phyloP scores from a whole-genome alignment of 2,888 invertebrate species.

The Laspeyria flexula region DNA sequence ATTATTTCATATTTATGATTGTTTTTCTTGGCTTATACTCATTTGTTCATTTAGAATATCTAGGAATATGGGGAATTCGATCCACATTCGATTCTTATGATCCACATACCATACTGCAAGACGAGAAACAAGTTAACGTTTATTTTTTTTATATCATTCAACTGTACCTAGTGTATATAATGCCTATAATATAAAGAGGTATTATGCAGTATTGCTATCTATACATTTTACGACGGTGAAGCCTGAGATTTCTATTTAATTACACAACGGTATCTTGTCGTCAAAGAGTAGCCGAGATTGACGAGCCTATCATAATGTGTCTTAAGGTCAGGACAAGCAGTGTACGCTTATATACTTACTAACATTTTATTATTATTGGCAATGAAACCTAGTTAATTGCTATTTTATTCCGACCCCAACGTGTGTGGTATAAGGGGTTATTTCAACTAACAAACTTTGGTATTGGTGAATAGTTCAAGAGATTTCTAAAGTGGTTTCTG shows the following conservation, averaged over 20 bases:
- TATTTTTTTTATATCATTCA: too few species aligned
- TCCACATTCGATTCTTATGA: too few species aligned
- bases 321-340: not conserved
- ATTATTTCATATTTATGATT: too few species aligned
- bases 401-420: not conserved
- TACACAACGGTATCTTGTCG: not conserved
- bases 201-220: too few species aligned
- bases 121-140: too few species aligned
- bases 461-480: not conserved
- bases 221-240: not conserved
- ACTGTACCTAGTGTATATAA: too few species aligned
- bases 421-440: not conserved
- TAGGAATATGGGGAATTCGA: too few species aligned
- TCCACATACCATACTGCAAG: too few species aligned
- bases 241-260: constrained; percentile 9
- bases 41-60: too few species aligned
- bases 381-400: not conserved
- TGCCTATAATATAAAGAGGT: too few species aligned
- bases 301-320: not conserved
- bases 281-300: not conserved
- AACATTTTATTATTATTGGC: not conserved
- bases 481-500: too few species aligned
- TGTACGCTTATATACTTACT: not conserved
- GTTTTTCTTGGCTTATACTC: too few species aligned
- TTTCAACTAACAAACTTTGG: not conserved